A percentile compares a stretch with the other conserved stretches of the same genome.
Evolutionary conservation across 2,888 invertebrate species (phyloP).

Genomic region (Lacanobia oleracea): DNA sequence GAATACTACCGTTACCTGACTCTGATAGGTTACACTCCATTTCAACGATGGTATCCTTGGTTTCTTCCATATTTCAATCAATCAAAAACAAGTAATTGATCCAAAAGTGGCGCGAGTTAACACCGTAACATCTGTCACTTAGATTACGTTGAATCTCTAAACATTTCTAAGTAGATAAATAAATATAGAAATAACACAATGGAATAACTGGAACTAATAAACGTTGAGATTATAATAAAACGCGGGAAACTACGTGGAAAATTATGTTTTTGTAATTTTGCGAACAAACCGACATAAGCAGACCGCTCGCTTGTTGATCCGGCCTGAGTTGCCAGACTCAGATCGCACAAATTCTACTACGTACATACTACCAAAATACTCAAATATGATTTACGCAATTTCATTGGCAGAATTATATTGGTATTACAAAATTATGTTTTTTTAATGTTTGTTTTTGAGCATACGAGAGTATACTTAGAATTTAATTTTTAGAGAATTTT

Average conservation of each 20-base stretch:
- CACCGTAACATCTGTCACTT: constrained; percentile 85
- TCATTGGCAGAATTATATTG: no score
- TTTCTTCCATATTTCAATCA: constrained; percentile 78
- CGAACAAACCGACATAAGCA: constrained; percentile 66
- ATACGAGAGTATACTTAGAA: no score
- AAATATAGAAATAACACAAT: constrained; percentile 49
- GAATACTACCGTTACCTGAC: constrained; percentile 73
- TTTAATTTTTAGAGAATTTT: no score
- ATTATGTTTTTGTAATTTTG: constrained; percentile 54
- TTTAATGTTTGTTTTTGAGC: no score
- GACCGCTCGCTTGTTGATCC: constrained; percentile 85
- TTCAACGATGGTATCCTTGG: constrained; percentile 68
- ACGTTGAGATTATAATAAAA: constrained; percentile 46
- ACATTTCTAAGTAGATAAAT: constrained; percentile 72
- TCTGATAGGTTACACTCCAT: constrained; percentile 72
- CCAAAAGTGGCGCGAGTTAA: constrained; percentile 82
- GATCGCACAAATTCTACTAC: constrained; percentile 22
- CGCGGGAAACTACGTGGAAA: constrained; percentile 45
- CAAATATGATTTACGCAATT: no score
- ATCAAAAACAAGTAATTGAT: constrained; percentile 66
- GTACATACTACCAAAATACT: no score
- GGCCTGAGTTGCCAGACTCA: constrained; percentile 76
- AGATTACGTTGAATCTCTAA: constrained; percentile 69
- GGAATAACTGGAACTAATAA: constrained; percentile 36
- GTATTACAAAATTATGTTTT: no score